Conservation (phyloP, 2,888 invertebrate genomes). For the Panzeria rudis region DNA sequence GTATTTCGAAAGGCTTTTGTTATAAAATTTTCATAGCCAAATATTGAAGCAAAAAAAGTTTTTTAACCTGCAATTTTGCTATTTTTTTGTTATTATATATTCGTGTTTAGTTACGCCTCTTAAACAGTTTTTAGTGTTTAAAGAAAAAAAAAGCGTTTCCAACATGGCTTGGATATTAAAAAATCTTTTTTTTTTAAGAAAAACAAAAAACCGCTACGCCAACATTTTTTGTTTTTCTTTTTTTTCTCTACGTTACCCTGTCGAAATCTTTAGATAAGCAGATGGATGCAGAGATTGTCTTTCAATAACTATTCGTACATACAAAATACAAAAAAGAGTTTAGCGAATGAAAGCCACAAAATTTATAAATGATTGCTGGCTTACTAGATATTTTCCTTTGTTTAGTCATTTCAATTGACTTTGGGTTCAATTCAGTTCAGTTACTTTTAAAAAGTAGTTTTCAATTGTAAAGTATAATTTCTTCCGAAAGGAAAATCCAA, state of each 20-base stretch:
- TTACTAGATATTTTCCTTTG: slow-evolving; percentile 47
- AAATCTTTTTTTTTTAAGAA: slow-evolving; percentile 14
- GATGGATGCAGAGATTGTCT: slow-evolving; percentile 47
- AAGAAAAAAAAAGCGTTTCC: slow-evolving; percentile 29
- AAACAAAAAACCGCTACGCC: slow-evolving; percentile 41
- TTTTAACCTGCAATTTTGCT: slow-evolving; percentile 22
- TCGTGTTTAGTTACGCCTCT: slow-evolving; percentile 68
- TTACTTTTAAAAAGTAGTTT: slow-evolving; percentile 44
- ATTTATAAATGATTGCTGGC: slow-evolving; percentile 44
- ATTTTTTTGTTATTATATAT: slow-evolving; percentile 28
- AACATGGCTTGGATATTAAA: slow-evolving; percentile 43
- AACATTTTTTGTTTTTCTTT: slow-evolving; percentile 24
- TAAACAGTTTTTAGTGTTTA: slow-evolving; percentile 36
- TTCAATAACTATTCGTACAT: slow-evolving; percentile 22
- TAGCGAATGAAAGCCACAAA: slow-evolving; percentile 52
- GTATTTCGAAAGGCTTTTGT: slow-evolving; percentile 49
- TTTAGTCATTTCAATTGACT: slow-evolving; percentile 43
- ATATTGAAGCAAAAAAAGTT: slow-evolving; percentile 13
- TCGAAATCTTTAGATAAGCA: slow-evolving; percentile 45
- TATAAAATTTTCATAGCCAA: slow-evolving; percentile 27
- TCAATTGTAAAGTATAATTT: slow-evolving; percentile 29
- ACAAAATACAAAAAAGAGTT: neutral
- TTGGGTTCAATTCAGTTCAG: slow-evolving; percentile 31
- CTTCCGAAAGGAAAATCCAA: slow-evolving; percentile 25
- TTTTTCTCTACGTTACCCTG: slow-evolving; percentile 37